Conservation (phyloP, 2,113 vertebrate genomes). For the Pipa parva region DNA sequence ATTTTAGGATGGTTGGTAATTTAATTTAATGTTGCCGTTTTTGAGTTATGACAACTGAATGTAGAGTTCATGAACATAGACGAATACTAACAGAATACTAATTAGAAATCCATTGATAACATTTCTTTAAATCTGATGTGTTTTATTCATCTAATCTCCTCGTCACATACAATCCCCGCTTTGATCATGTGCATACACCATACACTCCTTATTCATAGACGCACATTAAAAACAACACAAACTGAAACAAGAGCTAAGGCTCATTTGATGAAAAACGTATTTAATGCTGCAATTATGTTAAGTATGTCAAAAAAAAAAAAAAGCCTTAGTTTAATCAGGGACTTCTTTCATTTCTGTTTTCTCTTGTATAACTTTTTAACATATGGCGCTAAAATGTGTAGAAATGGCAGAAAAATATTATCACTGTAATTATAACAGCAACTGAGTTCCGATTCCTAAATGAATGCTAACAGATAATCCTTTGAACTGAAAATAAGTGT, state of each 20-base stretch:
- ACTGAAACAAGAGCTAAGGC: too few relatives aligned
- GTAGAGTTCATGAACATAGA: too few relatives aligned
- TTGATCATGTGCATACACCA: not conserved
- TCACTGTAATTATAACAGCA: conserved; percentile 12
- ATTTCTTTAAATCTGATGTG: too few relatives aligned
- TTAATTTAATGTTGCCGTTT: too few relatives aligned
- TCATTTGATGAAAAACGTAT: conserved; percentile 21
- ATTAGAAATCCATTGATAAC: too few relatives aligned
- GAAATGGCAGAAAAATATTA: conserved; percentile 16
- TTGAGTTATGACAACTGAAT: too few relatives aligned
- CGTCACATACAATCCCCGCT: too few relatives aligned
- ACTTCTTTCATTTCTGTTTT: conserved; percentile 10
- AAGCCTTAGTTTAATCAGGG: conserved; percentile 9
- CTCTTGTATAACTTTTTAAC: not conserved
- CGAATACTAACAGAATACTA: too few relatives aligned
- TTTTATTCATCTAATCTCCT: too few relatives aligned
- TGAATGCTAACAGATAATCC: conserved; percentile 5
- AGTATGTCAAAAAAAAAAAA: not conserved
- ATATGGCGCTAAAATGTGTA: conserved; percentile 21
- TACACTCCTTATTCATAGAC: not conserved
- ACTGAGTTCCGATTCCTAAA: not conserved
- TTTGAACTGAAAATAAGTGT: conserved; percentile 12
- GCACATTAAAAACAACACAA: not conserved
- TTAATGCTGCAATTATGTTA: conserved; percentile 18
- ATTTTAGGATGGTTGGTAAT: too few relatives aligned